Base-by-base conservation (phyloP, 2,797 vertebrate genomes). In the Artibeus lituratus region DNA sequence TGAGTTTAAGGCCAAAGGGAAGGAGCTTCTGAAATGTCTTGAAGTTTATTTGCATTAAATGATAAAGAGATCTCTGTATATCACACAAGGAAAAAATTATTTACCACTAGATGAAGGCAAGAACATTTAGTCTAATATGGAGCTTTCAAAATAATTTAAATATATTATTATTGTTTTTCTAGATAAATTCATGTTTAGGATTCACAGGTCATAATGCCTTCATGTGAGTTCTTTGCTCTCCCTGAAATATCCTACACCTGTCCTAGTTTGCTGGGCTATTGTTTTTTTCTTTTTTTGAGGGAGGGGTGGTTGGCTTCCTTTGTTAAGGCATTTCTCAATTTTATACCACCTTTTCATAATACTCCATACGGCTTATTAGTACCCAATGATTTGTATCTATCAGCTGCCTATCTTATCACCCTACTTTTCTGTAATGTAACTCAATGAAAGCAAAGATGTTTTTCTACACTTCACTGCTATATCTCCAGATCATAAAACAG, bases 171-270 rank as follows among this genome's bases (percentile, higher is more conserved):
- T 18, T 62, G 1, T 3, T 53, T 47, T 83, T 22, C 10, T 24
- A 21, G 7, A 44, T 81, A 26, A 91, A 19, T 70, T 84, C 14
- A 21, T 29, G 3, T 51, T 42, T 42, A 37, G 14, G 11, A 81
- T 19, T 53, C 7, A 53, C 3, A 72, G 12, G n/a, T 6, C 16
- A 32, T 1, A 57, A 5, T n/a, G 0, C 5, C 16, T 53, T 12
- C 2, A 16, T 80, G 22, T 29, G 42, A 74, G 2, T 10, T 39
- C 24, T 35, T 85, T 18, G 16, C 9, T 11, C 1, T 76, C 44
- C 11, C n/a, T 90, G 7, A 0, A 19, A 53, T 11, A 2, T 4
- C 0, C 2, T 51, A 1, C 22, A 67, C 29, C 10, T 47, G 1
- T 0, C 18, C 6, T 42, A 16, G 1, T 3, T 78, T n/a, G 29